Conservation (phyloP, 2,113 vertebrate species). For the Lontra canadensis region DNA sequence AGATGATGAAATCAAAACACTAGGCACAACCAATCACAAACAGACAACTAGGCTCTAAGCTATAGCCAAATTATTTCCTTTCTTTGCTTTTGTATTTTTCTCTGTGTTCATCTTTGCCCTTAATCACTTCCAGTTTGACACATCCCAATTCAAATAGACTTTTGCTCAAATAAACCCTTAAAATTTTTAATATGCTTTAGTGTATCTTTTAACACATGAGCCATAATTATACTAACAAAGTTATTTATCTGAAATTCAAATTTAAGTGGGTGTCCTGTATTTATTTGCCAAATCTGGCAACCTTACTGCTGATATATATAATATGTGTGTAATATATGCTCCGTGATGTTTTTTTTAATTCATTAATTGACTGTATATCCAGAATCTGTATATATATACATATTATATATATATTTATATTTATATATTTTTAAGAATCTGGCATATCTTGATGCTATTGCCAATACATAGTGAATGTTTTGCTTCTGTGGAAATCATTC, state of each 20-base stretch:
- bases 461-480: neutral
- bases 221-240: neutral
- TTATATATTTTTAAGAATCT: neutral
- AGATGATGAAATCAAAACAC: neutral
- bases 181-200: neutral
- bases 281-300: neutral
- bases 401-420: no score
- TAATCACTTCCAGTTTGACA: neutral
- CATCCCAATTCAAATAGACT: neutral
- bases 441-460: neutral
- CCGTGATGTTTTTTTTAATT: neutral
- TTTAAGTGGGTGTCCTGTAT: neutral
- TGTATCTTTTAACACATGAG: neutral
- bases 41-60: neutral
- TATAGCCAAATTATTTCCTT: neutral
- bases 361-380: neutral
- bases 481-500: conserved; percentile 2
- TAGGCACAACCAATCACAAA: fast-evolving
- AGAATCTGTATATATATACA: neutral
- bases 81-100: neutral
- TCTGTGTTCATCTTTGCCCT: neutral
- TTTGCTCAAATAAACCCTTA: neutral
- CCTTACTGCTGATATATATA: neutral
- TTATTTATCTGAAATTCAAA: conserved; percentile 32
- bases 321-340: neutral